These are phyloP conservation scores for Metalampra italica DNA, from an alignment of 2,888 invertebrate species.

Conservation along the genomic window DNA sequence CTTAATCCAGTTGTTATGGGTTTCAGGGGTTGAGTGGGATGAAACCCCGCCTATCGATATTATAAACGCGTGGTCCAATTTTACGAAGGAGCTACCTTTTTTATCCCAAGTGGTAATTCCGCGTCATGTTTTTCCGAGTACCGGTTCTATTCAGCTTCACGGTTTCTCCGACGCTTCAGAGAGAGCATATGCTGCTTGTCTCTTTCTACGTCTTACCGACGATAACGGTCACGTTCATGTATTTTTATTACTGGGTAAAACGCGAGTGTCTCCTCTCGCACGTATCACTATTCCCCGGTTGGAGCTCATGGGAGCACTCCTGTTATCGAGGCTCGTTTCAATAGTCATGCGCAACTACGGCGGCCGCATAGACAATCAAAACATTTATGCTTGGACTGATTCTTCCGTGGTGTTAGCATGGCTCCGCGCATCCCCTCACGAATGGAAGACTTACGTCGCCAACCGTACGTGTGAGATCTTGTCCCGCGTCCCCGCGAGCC, in stretches of 20 bases:
- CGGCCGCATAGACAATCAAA: not conserved
- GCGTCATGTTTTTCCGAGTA: not conserved
- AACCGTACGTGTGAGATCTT: not conserved
- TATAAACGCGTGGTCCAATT: not conserved
- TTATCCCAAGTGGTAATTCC: not conserved
- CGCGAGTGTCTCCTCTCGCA: not conserved
- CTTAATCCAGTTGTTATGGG: not conserved
- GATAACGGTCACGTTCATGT: not conserved
- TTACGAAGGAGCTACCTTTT: not conserved
- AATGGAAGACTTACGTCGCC: conserved; percentile 4
- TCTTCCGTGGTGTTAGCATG: conserved; percentile 3
- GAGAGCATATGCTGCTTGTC: not conserved
- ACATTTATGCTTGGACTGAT: not conserved
- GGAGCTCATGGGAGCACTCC: not conserved
- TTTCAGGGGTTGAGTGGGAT: not conserved
- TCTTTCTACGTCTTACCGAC: not conserved
- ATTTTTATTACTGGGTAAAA: not conserved
- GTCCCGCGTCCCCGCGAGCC: not conserved
- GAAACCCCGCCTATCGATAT: not conserved
- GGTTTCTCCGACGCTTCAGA: not conserved
- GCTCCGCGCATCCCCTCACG: conserved; percentile 9
- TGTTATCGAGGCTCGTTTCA: not conserved
- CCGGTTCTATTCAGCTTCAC: not conserved
- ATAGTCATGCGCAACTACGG: not conserved
- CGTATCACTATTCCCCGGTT: not conserved